These are phyloP conservation scores for Liposcelis brunnea DNA, from an alignment of 2,888 invertebrate species.

Conservation along the genomic window DNA sequence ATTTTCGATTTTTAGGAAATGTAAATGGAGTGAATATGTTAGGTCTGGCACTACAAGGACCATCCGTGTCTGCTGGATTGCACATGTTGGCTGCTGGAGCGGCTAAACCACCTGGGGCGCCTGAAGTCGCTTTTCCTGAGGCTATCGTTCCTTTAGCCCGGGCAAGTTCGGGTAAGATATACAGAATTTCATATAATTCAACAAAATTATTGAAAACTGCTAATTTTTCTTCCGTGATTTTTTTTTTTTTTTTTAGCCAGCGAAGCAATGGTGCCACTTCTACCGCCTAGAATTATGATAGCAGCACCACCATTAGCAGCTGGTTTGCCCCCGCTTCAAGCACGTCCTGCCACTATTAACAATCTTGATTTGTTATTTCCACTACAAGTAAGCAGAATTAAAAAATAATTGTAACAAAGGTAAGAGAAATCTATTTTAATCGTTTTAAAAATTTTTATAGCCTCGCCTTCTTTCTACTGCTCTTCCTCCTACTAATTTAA, in stretches of 20 bases:
- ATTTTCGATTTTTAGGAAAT: constrained; percentile 33
- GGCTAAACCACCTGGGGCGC: constrained; percentile 16
- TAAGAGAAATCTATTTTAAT: too few relatives aligned
- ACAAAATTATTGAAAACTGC: not conserved
- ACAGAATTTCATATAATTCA: too few relatives aligned
- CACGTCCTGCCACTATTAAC: constrained; percentile 51
- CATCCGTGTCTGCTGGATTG: constrained; percentile 15
- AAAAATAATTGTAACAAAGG: too few relatives aligned
- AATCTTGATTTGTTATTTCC: constrained; percentile 50
- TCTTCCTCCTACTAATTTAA: too few relatives aligned
- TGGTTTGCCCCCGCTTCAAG: constrained; percentile 35
- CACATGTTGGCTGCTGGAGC: too few relatives aligned
- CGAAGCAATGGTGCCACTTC: constrained; percentile 31
- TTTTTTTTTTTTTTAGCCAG: constrained; percentile 33
- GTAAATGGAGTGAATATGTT: constrained; percentile 59
- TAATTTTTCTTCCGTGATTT: constrained; percentile 23
- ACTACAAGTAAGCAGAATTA: constrained; percentile 36
- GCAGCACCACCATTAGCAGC: constrained; percentile 9
- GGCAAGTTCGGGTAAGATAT: too few relatives aligned
- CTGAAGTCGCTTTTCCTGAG: constrained; percentile 8
- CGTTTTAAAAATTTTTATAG: too few relatives aligned
- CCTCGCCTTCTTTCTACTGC: too few relatives aligned
- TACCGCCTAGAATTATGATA: constrained; percentile 27
- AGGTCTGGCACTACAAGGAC: constrained; percentile 35
- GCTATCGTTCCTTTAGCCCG: too few relatives aligned